Conservation (phyloP, 2,888 invertebrate species). For the Clunio marinus region DNA sequence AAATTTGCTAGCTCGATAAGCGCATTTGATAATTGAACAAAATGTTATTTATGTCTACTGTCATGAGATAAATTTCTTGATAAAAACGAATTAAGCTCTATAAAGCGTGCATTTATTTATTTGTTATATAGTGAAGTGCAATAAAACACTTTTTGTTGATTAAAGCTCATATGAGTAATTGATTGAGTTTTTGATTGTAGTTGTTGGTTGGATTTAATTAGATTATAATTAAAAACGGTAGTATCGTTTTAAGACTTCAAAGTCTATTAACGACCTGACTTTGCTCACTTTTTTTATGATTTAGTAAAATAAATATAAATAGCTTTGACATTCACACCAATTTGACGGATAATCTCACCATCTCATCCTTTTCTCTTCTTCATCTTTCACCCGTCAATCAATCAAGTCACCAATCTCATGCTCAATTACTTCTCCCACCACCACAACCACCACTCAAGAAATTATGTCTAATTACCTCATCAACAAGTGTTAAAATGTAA, state of each 20-base stretch:
- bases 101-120: not conserved
- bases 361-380: not conserved
- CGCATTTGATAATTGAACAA: slow-evolving; percentile 18
- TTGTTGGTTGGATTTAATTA: no score
- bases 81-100: no score
- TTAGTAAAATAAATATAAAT: no score
- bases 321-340: no score
- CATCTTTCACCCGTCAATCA: slow-evolving; percentile 12
- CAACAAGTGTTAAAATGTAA: slow-evolving; percentile 38
- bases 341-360: no score
- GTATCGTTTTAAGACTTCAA: no score
- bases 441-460: not conserved
- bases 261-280: no score
- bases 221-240: no score
- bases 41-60: not conserved
- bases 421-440: slow-evolving; percentile 18
- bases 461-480: slow-evolving; percentile 16
- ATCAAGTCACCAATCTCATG: slow-evolving; percentile 18
- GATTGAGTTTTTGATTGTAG: no score
- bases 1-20: not conserved
- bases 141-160: not conserved
- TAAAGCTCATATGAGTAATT: no score
- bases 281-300: no score
- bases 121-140: not conserved
- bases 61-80: not conserved